phyloP scores from a whole-genome alignment of 2,113 vertebrate genomes.

The Corapipo altera region DNA sequence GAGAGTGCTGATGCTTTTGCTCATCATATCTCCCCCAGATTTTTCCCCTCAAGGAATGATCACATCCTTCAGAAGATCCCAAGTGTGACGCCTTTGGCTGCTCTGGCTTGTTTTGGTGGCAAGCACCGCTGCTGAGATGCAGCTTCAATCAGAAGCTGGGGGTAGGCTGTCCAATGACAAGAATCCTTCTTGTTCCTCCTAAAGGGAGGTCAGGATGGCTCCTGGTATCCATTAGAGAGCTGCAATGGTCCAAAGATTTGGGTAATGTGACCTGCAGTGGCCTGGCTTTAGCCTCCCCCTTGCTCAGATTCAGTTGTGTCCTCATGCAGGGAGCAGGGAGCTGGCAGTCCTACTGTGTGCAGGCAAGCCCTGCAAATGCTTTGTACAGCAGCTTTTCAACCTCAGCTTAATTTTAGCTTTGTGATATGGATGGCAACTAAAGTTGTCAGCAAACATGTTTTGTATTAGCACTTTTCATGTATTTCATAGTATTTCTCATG shows the following conservation, averaged over 20 bases:
- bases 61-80: neutral
- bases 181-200: neutral
- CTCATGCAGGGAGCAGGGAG: neutral
- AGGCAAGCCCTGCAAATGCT: rapidly evolving
- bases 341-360: neutral
- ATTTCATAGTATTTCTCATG: neutral
- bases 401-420: neutral
- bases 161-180: neutral
- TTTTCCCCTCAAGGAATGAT: neutral
- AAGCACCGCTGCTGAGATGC: rapidly evolving
- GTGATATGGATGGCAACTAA: neutral
- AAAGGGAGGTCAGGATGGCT: neutral
- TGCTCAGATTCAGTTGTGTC: neutral
- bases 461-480: neutral
- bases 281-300: neutral
- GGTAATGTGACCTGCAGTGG: neutral
- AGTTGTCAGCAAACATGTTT: neutral
- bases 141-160: neutral
- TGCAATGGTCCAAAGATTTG: neutral
- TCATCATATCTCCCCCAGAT: neutral
- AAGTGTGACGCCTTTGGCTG: neutral
- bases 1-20: neutral
- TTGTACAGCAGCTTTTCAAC: neutral
- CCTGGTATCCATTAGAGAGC: neutral
- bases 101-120: rapidly evolving